phyloP scores from a whole-genome alignment of 2,113 vertebrate genomes.

The Pygoscelis adeliae region DNA sequence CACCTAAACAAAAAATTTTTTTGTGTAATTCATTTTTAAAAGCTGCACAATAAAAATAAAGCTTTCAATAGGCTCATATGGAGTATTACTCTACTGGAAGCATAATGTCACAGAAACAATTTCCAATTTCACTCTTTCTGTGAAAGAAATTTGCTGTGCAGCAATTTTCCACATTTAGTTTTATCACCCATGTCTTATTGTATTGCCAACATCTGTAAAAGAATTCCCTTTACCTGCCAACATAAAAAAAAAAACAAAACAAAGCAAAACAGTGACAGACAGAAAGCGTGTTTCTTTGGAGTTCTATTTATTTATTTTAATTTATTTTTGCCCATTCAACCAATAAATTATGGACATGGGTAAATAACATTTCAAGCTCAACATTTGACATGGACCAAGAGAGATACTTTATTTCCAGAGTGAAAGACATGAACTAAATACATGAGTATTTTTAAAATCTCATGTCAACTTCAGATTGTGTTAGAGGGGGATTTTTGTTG shows the following conservation, averaged over 20 bases:
- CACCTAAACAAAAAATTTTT: neutral
- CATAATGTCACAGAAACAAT: neutral
- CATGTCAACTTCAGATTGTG: neutral
- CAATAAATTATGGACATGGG: neutral
- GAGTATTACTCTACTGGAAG: neutral
- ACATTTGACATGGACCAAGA: neutral
- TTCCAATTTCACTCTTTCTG: slow-evolving; percentile 8
- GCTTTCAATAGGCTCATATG: neutral
- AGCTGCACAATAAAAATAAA: neutral
- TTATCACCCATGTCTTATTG: neutral
- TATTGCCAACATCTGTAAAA: slow-evolving; percentile 24
- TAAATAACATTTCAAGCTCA: neutral
- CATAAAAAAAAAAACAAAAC: neutral
- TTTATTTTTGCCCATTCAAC: neutral
- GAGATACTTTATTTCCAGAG: neutral
- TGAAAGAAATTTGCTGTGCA: neutral
- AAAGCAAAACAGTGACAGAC: neutral
- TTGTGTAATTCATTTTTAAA: neutral
- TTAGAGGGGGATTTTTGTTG: neutral
- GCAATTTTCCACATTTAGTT: slow-evolving; percentile 20
- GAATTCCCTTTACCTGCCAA: neutral
- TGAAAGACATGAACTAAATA: neutral
- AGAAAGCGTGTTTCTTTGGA: neutral
- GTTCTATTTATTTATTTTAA: neutral
- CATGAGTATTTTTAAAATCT: neutral